Conservation (phyloP, 2,888 invertebrate species). For the Drosophila buzzatii region DNA sequence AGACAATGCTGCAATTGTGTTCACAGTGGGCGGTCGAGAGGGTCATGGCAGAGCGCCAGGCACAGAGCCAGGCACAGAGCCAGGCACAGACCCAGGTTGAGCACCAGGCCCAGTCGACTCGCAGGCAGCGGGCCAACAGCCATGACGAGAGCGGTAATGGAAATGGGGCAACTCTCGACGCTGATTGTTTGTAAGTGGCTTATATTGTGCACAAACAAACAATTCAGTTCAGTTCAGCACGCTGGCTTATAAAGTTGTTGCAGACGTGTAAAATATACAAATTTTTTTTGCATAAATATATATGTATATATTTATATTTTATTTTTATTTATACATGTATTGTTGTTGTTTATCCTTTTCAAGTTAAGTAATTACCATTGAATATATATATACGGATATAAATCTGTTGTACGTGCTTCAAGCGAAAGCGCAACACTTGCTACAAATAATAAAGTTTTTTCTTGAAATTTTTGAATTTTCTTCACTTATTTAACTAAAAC, state of each 20-base stretch:
- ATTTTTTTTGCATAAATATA: constrained; percentile 15
- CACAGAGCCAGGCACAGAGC: neutral
- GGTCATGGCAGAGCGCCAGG: constrained; percentile 5
- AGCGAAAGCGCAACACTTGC: constrained; percentile 44
- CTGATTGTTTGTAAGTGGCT: constrained; percentile 81
- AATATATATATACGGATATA: neutral
- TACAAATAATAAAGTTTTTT: constrained; percentile 20
- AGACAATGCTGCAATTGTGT: constrained; percentile 74
- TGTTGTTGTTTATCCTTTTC: constrained; percentile 25
- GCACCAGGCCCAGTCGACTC: constrained; percentile 12
- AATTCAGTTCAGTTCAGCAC: constrained; percentile 63
- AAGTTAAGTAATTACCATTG: constrained; percentile 40
- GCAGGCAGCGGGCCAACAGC: constrained; percentile 32
- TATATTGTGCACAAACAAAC: constrained; percentile 73
- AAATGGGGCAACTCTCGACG: constrained; percentile 70
- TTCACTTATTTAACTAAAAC: constrained; percentile 1
- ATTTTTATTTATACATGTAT: constrained; percentile 2
- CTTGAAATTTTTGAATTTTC: neutral
- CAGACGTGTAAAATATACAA: constrained; percentile 61
- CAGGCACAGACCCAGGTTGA: constrained; percentile 1
- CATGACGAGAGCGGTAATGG: constrained; percentile 45
- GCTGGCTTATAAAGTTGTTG: constrained; percentile 76
- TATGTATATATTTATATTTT: neutral
- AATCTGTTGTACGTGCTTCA: constrained; percentile 1
- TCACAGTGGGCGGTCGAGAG: constrained; percentile 55